phyloP scores from a whole-genome alignment of 2,797 vertebrate genomes.

The Triplophysa bombifrons region DNA sequence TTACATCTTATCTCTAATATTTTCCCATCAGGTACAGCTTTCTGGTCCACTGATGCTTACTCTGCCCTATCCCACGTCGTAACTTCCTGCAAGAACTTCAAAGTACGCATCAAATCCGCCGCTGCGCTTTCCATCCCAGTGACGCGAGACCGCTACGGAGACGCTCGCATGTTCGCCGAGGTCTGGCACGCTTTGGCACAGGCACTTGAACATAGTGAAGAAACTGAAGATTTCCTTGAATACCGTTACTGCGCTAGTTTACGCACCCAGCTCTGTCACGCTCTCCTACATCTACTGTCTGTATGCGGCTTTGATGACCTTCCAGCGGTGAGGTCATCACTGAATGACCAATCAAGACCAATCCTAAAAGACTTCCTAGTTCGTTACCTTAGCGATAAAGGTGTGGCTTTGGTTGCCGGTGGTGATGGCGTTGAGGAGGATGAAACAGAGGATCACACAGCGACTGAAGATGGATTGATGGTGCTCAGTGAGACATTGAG shows the following conservation, averaged over 20 bases:
- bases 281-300: slow-evolving; percentile 85
- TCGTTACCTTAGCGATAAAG: slow-evolving; percentile 78
- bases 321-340: slow-evolving; percentile 64
- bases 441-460: slow-evolving; percentile 39
- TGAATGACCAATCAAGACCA: slow-evolving; percentile 68
- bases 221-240: slow-evolving; percentile 90
- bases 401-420: slow-evolving; percentile 60
- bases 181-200: slow-evolving; percentile 87
- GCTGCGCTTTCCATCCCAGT: slow-evolving; percentile 85
- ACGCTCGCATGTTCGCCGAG: slow-evolving; percentile 74
- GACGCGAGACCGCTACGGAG: slow-evolving; percentile 81
- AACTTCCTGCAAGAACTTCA: slow-evolving; percentile 95
- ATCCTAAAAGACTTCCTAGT: slow-evolving; percentile 76
- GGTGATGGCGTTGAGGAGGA: slow-evolving; percentile 59
- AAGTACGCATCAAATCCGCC: slow-evolving; percentile 94
- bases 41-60: slow-evolving; percentile 86
- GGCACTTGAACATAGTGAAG: slow-evolving; percentile 89
- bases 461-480: slow-evolving; percentile 70
- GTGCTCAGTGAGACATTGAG: slow-evolving; percentile 72
- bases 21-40: slow-evolving; percentile 77
- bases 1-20: neutral
- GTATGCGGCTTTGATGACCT: slow-evolving; percentile 81
- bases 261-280: slow-evolving; percentile 84
- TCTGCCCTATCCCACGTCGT: slow-evolving; percentile 85
- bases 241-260: slow-evolving; percentile 94